These are phyloP conservation scores for Drosophila greeni DNA, from an alignment of 2,888 invertebrate genomes.

Conservation along the genomic window DNA sequence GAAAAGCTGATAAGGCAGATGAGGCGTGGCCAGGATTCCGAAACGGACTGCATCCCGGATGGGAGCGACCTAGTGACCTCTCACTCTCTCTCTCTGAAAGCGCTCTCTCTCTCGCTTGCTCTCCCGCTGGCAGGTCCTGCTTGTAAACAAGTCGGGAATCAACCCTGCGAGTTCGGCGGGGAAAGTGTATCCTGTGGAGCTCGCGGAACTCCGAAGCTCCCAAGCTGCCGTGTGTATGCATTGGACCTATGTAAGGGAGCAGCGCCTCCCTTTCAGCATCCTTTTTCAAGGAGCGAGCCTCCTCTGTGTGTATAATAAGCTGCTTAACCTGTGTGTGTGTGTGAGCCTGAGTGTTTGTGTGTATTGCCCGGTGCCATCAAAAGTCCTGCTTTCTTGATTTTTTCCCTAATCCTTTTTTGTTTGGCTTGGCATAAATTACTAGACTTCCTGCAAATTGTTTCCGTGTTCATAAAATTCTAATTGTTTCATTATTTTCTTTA, in stretches of 20 bases:
- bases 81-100: conserved; percentile 19
- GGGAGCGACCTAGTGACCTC: conserved; percentile 41
- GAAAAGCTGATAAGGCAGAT: conserved; percentile 29
- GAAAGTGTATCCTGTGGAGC: conserved; percentile 36
- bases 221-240: conserved; percentile 22
- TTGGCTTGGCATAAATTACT: background rate
- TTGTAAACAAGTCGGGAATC: conserved; percentile 22
- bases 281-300: conserved; percentile 10
- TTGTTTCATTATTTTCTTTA: background rate
- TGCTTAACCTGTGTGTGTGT: conserved; percentile 15
- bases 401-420: background rate
- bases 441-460: conserved; percentile 33
- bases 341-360: conserved; percentile 11
- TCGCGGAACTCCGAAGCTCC: conserved; percentile 5
- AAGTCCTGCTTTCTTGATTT: conserved; percentile 12
- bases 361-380: conserved; percentile 37
- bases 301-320: conserved; percentile 35
- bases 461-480: background rate
- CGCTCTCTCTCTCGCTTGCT: background rate
- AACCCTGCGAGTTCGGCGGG: conserved; percentile 33
- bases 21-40: conserved; percentile 57
- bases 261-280: background rate
- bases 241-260: conserved; percentile 15
- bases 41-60: conserved; percentile 37
- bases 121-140: background rate